Base-by-base conservation (phyloP, 2,797 vertebrate genomes). In the Cygnus olor region DNA sequence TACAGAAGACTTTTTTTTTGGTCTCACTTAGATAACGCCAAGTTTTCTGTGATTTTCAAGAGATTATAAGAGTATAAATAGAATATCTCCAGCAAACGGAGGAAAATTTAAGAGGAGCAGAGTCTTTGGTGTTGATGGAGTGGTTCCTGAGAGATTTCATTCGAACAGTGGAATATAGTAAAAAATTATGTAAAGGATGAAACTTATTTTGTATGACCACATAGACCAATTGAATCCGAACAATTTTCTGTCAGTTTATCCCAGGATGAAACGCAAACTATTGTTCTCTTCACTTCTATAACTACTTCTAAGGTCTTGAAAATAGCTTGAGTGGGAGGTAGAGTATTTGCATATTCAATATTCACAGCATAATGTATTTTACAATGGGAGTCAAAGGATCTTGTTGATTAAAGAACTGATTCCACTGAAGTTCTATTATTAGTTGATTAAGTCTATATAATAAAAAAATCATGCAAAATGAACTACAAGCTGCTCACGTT, bases 271-370 rank as follows among this genome's bases (percentile, higher is more conserved):
- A 95, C 95, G 94, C 88, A 92, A 96, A 93, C 58, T 68, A 30
- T 86, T 88, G 57, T 94, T 90, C 91, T 86, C 85, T 73, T 84
- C 78, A 47, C 36, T 92, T 90, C 60, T 76, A 53, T 5, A 90
- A 78, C 69, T 90, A 80, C 88, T 96, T 97, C 36, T 49, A 90
- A 95, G 84, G 88, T 92, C 81, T 96, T 94, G 86, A 95, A 96
- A 97, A 96, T 90, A 96, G 95, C 94, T 94, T 0, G 1, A 92
- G 95, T 95, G 90, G 96, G 96, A 93, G 94, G 92, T 9, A 54
- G 68, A 76, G 49, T 72, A 95, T 95, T 95, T 97, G 96, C 96
- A 95, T 96, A 94, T 96, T 95, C 95, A 89, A n/a, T 93, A 92
- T 90, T 90, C 88, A 87, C 90, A 78, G 91, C 79, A 94, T 10